Evolutionary conservation across 35 echinoderm and acorn worm species (phyloP).

Genomic region (Eucidaris tribuloides): DNA sequence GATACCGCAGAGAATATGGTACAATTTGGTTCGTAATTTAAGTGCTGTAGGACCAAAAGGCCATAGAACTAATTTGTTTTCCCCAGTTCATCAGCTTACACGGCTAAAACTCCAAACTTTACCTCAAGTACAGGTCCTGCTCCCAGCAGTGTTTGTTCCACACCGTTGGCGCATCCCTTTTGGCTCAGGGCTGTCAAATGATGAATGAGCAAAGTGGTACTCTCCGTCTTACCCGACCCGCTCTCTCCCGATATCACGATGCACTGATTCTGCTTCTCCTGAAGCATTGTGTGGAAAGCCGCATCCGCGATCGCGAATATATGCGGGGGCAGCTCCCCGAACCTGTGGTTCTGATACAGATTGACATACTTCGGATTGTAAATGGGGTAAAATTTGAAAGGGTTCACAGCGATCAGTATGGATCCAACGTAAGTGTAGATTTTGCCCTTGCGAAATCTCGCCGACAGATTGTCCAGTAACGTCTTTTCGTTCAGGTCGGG

Average conservation of each 20-base stretch:
- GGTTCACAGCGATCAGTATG: conserved; percentile 92
- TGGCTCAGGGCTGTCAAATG: conserved; percentile 95
- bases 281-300: conserved; percentile 95
- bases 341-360: conserved; percentile 94
- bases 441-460: conserved; percentile 93
- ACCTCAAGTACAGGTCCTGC: conserved; percentile 99
- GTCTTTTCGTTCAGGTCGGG: conserved; percentile 93
- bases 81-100: too few relatives aligned
- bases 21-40: too few relatives aligned
- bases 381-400: conserved; percentile 93
- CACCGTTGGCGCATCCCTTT: conserved; percentile 90
- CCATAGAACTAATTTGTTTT: too few relatives aligned
- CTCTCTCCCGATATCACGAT: conserved; percentile 99
- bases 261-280: conserved; percentile 87
- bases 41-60: too few relatives aligned
- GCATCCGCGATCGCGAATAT: conserved; percentile 99
- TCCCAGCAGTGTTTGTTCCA: conserved; percentile 94
- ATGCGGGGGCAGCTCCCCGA: conserved; percentile 86
- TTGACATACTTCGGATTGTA: conserved; percentile 98
- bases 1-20: too few relatives aligned
- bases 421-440: conserved; percentile 99
- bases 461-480: conserved; percentile 74
- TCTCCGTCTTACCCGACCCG: conserved; percentile 97
- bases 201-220: conserved; percentile 90
- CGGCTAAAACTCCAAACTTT: too few relatives aligned